phyloP scores from a whole-genome alignment of 2,113 vertebrate genomes.

The Orcinus orca region DNA sequence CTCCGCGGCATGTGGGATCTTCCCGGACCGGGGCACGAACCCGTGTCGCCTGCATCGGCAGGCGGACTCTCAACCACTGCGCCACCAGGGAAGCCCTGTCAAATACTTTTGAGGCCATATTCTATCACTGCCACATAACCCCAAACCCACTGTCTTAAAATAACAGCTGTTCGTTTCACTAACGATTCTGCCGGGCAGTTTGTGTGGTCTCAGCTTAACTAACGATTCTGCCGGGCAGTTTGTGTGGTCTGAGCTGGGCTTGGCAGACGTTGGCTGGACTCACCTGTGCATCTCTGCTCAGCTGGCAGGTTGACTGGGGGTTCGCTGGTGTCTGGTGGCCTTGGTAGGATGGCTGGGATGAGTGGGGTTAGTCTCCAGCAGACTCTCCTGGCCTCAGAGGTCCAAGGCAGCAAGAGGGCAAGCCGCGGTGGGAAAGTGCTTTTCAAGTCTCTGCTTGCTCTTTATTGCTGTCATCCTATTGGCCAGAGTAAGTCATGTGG shows the following conservation, averaged over 20 bases:
- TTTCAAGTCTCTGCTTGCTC: background rate
- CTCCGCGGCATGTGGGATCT: rapidly evolving
- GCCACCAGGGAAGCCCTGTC: too few relatives aligned
- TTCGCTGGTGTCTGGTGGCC: background rate
- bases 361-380: background rate
- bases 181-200: background rate
- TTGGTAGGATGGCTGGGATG: background rate
- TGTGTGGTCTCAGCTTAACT: background rate
- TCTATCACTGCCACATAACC: background rate
- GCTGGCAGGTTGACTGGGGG: background rate
- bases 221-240: too few relatives aligned
- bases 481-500: background rate
- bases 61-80: too few relatives aligned
- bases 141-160: background rate
- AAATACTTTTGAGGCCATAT: background rate
- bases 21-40: too few relatives aligned
- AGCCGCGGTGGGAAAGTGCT: background rate
- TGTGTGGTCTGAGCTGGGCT: background rate
- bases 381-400: background rate
- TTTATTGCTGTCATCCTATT: too few relatives aligned
- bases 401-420: background rate
- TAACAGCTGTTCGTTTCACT: background rate
- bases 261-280: background rate
- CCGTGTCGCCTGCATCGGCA: too few relatives aligned
- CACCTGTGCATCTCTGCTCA: background rate